Percentiles rank a stretch among this genome's conserved stretches.
These are phyloP conservation scores for Muscicapa adusta DNA, from an alignment of 2,113 vertebrate species.

Conservation along the genomic window DNA sequence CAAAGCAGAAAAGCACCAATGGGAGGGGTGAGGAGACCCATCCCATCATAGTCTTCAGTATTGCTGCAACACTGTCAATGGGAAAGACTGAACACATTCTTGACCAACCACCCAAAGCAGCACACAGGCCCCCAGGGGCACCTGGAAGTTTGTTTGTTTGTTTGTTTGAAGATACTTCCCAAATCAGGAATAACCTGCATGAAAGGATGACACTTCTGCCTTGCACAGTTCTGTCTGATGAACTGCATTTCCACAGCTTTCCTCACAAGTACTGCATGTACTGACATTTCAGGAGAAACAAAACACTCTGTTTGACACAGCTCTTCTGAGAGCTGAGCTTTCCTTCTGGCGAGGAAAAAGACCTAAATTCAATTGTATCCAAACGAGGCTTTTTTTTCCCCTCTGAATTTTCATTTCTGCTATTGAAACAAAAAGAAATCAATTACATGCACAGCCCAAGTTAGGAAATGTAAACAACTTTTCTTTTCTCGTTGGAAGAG, in stretches of 20 bases:
- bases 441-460: conserved; percentile 17
- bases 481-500: background rate
- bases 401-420: conserved; percentile 26
- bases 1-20: background rate
- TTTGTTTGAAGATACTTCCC: background rate
- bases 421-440: conserved; percentile 33
- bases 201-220: background rate
- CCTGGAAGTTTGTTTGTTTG: background rate
- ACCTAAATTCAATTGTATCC: conserved; percentile 17
- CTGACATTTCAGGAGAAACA: conserved; percentile 42
- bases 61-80: background rate
- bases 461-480: conserved; percentile 54
- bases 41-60: background rate
- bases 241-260: background rate
- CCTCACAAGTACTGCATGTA: background rate
- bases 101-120: background rate
- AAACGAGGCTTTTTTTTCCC: background rate
- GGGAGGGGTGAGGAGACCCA: background rate
- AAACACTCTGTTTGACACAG: conserved; percentile 12
- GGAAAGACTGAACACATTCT: background rate
- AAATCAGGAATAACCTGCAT: background rate
- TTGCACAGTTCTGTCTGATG: background rate
- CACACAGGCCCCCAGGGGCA: background rate
- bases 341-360: background rate
- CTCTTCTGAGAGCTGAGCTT: conserved; percentile 1